Evolutionary conservation across 1,140 invertebrate species (phyloP).

Genomic region (Pantala flavescens): DNA sequence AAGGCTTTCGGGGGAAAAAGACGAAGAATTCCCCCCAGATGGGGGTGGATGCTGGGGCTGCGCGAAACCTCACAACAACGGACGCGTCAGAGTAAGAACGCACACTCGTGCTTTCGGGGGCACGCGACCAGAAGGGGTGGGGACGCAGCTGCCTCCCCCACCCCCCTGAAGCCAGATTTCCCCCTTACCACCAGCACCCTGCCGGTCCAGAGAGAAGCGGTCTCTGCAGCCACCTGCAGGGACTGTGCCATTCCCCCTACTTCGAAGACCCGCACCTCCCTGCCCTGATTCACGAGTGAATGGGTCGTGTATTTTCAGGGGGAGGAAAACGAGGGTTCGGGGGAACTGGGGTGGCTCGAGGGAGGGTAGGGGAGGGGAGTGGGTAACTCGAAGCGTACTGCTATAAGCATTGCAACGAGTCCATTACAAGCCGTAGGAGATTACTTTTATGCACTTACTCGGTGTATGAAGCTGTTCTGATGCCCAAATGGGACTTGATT

Average conservation of each 20-base stretch:
- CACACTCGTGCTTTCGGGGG: not conserved
- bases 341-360: not conserved
- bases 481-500: too few relatives aligned
- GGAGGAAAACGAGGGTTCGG: not conserved
- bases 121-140: not conserved
- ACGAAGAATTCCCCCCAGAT: too few relatives aligned
- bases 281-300: slow-evolving; percentile 8
- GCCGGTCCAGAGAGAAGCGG: not conserved
- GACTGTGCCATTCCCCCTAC: not conserved
- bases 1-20: too few relatives aligned
- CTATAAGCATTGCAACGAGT: too few relatives aligned
- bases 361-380: not conserved
- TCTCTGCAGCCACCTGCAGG: not conserved
- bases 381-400: too few relatives aligned
- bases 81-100: not conserved
- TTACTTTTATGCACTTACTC: too few relatives aligned
- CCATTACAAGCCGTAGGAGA: too few relatives aligned
- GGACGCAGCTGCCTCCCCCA: not conserved
- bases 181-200: not conserved
- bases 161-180: not conserved
- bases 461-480: too few relatives aligned
- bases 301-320: not conserved
- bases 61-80: not conserved
- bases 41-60: too few relatives aligned
- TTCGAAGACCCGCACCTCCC: not conserved